These are phyloP conservation scores for Berghia stephanieae DNA, from an alignment of 1,140 invertebrate species.

Conservation along the genomic window DNA sequence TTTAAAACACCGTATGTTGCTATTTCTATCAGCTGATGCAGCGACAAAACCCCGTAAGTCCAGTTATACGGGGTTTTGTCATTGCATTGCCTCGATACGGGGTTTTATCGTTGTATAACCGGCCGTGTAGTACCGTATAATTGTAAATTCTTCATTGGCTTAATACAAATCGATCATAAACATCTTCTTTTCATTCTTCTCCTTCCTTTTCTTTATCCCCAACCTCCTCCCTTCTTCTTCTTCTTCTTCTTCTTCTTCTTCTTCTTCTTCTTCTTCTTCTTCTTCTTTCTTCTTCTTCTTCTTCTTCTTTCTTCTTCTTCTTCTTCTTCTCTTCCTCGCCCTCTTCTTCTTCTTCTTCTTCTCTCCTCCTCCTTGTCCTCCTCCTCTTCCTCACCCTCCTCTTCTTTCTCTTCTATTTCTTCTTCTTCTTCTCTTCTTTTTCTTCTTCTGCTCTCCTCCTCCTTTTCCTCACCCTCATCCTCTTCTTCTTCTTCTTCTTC, in stretches of 20 bases:
- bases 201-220: too few relatives aligned
- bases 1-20: too few relatives aligned
- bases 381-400: background rate
- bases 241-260: background rate
- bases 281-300: background rate
- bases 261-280: background rate
- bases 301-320: background rate
- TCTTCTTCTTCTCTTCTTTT: background rate
- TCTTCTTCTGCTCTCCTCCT: background rate
- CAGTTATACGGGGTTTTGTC: too few relatives aligned
- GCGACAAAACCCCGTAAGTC: too few relatives aligned
- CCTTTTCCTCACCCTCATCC: background rate
- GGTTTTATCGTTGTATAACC: too few relatives aligned
- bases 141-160: too few relatives aligned
- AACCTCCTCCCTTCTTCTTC: background rate
- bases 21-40: too few relatives aligned
- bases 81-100: too few relatives aligned
- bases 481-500: background rate
- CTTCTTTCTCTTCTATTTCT: background rate
- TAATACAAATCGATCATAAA: too few relatives aligned
- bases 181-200: too few relatives aligned
- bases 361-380: background rate
- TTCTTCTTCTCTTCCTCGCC: background rate
- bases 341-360: constrained; percentile 6
- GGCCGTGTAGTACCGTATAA: too few relatives aligned